Conservation (phyloP, 2,797 vertebrate genomes). For the Chelon auratus region DNA sequence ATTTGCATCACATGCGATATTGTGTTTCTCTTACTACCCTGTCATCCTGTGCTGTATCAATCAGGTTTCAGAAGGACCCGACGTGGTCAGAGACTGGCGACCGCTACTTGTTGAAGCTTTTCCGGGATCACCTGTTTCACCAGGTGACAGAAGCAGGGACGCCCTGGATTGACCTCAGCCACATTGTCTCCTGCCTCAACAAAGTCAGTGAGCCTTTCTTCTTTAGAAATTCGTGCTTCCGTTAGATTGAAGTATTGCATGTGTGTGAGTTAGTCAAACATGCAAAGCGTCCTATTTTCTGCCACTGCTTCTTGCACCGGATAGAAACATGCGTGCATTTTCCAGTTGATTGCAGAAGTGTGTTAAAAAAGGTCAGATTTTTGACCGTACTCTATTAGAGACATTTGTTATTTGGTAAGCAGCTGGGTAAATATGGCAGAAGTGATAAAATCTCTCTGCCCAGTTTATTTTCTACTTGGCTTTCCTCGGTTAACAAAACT, state of each 20-base stretch:
- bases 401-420: constrained; percentile 15
- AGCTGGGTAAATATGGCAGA: background rate
- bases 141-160: constrained; percentile 98
- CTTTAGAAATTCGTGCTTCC: background rate
- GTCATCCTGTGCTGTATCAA: constrained; percentile 17
- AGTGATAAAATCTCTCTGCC: background rate
- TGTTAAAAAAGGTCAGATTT: constrained; percentile 1
- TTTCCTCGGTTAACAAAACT: background rate
- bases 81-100: constrained; percentile 99
- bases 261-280: background rate
- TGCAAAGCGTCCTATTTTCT: constrained; percentile 9
- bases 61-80: constrained; percentile 98
- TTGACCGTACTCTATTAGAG: background rate
- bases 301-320: constrained; percentile 1
- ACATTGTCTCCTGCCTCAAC: constrained; percentile 99
- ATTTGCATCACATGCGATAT: background rate
- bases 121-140: constrained; percentile 99
- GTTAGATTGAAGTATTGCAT: background rate
- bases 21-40: background rate
- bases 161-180: constrained; percentile 99
- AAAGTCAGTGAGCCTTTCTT: constrained; percentile 86
- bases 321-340: background rate
- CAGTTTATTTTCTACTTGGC: background rate
- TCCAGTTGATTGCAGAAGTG: background rate
- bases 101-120: constrained; percentile 98